Base-by-base conservation (phyloP, 1,140 invertebrate species). In the Drosophila pseudoananassae region DNA sequence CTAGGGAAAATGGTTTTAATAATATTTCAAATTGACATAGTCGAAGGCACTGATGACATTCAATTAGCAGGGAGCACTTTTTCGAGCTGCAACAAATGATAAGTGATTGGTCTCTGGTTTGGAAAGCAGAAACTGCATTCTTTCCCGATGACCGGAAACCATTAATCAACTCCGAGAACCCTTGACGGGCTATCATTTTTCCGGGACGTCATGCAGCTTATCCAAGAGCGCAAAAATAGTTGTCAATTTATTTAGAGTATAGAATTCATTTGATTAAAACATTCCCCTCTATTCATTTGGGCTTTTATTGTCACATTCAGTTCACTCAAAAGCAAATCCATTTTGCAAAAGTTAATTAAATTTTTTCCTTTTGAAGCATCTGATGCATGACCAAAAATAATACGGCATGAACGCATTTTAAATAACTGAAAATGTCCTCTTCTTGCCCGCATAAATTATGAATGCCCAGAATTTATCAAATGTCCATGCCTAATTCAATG, bases 91-190 rank as follows among this genome's bases (percentile, higher is more conserved):
- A 59, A 36, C 29, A 52, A 59, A 45, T 59, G 66, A 59, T 59
- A 71, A 71, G 66, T 70, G 68, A 70, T 70, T 71, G 66, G 25
- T 49, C 56, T 69, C 65, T 69, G 65, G 40, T 25, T 56, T 49
- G 27, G 65, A 69, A 43, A 29, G 29, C 29, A 36, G 33, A 36
- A 36, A 55, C 40, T 66, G 47, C 50, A 12, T 40, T 33, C n/a
- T 38, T 20, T 46, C 15, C 15, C 38, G 40, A 29, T 55, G 50
- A 69, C 51, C 59, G 1, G 33, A 15, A 43, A 15, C 63, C 65
- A 69, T 69, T 56, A 40, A 69, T 69, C 63, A 56, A 69, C 51
- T 66, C 43, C 2, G 0, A 50, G 25, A 17, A 51, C 31, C 27
- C 63, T 66, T 69, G 51, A 69, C 25, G 64, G 40, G 46, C n/a